Conservation (phyloP, 2,113 vertebrate species). For the Chaetura pelagica region DNA sequence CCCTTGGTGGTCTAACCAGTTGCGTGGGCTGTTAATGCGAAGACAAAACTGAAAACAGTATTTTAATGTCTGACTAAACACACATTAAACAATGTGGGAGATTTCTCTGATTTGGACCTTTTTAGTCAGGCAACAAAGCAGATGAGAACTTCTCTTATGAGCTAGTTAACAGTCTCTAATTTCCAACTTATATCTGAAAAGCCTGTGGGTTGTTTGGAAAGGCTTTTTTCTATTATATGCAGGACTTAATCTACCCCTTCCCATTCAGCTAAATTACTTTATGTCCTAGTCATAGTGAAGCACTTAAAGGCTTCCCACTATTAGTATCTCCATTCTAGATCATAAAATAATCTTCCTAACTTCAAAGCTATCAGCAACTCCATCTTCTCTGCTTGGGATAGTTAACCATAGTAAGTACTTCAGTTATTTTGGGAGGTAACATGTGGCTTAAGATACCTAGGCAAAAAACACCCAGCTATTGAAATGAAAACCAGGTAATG, state of each 20-base stretch:
- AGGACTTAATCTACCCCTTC: not conserved
- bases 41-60: not conserved
- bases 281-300: not conserved
- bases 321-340: not conserved
- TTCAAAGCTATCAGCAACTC: not conserved
- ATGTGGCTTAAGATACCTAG: not conserved
- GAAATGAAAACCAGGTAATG: not conserved
- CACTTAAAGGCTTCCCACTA: not conserved
- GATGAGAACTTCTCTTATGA: not conserved
- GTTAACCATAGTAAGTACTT: not conserved
- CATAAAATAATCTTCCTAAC: not conserved
- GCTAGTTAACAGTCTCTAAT: not conserved
- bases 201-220: not conserved
- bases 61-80: not conserved
- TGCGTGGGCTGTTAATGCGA: not conserved
- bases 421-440: not conserved
- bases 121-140: not conserved
- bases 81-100: not conserved
- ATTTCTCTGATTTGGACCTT: not conserved
- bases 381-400: not conserved
- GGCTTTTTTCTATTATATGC: not conserved
- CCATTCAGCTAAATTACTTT: not conserved
- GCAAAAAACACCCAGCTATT: not conserved
- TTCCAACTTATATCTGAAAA: not conserved
- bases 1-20: accelerated